Percentiles rank a stretch among this genome's conserved stretches.
Evolutionary conservation across 2,113 vertebrate species (phyloP).

Genomic region (Dromiciops gliroides): DNA sequence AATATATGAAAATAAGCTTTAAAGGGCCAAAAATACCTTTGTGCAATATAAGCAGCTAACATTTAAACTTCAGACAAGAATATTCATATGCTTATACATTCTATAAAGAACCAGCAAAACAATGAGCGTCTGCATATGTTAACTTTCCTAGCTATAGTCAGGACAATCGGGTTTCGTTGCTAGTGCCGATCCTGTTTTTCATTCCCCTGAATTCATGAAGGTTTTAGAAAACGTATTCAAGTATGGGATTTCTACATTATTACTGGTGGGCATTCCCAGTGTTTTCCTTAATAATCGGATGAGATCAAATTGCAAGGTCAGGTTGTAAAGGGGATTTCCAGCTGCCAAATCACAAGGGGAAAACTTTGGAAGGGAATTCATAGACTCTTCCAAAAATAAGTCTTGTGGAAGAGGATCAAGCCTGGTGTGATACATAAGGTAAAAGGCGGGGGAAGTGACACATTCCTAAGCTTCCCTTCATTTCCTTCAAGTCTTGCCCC

Average conservation of each 20-base stretch:
- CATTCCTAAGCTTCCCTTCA: constrained; percentile 9
- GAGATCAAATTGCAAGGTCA: constrained; percentile 38
- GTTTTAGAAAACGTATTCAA: constrained; percentile 50
- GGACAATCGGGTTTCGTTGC: constrained; percentile 58
- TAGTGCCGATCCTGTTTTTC: constrained; percentile 49
- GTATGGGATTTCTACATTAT: constrained; percentile 34
- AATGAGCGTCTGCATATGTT: constrained; percentile 53
- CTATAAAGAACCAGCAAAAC: background rate
- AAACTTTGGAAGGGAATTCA: constrained; percentile 9
- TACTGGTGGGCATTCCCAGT: constrained; percentile 46
- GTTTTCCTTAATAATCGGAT: constrained; percentile 38
- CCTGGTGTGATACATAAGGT: background rate
- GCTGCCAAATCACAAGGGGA: background rate
- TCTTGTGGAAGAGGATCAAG: background rate
- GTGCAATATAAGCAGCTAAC: constrained; percentile 62
- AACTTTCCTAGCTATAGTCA: constrained; percentile 58
- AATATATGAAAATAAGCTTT: constrained; percentile 60
- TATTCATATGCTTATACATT: constrained; percentile 57
- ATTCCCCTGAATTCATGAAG: constrained; percentile 70
- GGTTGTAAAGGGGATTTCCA: constrained; percentile 1
- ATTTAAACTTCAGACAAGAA: constrained; percentile 34
- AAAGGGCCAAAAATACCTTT: constrained; percentile 78
- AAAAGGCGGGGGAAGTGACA: constrained; percentile 13
- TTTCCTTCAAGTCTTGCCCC: background rate
- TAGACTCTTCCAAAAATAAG: constrained; percentile 15